phyloP scores from a whole-genome alignment of 2,888 invertebrate species.

The Philaethria dido region DNA sequence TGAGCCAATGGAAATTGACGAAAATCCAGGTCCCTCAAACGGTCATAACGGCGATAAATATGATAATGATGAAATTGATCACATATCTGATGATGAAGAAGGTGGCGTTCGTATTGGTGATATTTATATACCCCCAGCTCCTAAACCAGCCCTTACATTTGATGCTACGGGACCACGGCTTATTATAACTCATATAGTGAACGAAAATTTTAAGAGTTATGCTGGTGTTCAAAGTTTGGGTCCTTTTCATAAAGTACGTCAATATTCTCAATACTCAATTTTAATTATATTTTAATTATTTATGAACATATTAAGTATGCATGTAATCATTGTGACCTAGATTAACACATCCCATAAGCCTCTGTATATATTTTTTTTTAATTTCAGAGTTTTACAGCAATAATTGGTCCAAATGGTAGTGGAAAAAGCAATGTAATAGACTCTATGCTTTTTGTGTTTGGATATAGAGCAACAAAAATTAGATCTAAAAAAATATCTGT shows the following conservation, averaged over 20 bases:
- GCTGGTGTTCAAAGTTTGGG: conserved; percentile 92
- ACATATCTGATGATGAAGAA: conserved; percentile 84
- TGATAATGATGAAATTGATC: conserved; percentile 64
- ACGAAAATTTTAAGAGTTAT: conserved; percentile 98
- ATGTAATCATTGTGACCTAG: too few species aligned
- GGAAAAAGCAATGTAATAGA: conserved; percentile 99
- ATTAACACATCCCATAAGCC: too few species aligned
- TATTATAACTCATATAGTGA: conserved; percentile 95
- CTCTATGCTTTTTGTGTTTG: conserved; percentile 99
- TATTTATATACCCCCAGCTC: conserved; percentile 92
- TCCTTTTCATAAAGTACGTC: conserved; percentile 94
- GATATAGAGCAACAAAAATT: conserved; percentile 97
- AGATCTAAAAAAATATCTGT: conserved; percentile 97
- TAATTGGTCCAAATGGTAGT: conserved; percentile 99
- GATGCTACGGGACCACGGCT: conserved; percentile 92
- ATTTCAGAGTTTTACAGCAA: conserved; percentile 94
- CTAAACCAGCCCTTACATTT: conserved; percentile 87
- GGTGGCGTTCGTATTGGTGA: conserved; percentile 90
- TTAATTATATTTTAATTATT: background rate
- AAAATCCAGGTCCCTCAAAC: conserved; percentile 45
- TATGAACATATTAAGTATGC: background rate
- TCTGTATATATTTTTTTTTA: conserved; percentile 61
- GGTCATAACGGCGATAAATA: conserved; percentile 47
- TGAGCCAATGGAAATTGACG: conserved; percentile 74
- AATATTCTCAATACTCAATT: background rate